Base-by-base conservation (phyloP, 2,888 invertebrate genomes). In the Geotrupes spiniger region DNA sequence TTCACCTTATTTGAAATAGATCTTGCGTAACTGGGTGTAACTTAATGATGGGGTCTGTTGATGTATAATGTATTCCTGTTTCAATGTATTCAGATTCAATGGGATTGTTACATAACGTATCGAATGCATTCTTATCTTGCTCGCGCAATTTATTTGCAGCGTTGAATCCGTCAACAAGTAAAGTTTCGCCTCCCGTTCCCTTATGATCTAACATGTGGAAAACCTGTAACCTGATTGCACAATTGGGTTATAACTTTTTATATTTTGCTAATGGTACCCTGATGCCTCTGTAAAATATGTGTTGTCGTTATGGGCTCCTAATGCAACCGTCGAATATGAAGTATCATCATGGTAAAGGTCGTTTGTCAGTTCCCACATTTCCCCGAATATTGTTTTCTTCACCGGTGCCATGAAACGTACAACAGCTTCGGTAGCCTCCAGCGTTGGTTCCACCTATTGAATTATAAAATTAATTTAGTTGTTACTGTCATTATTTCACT, bases 281-380 rank as follows among this genome's bases (percentile, higher is more conserved):
- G 85, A 81, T 1, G 89, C 81, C 66, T 87, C 84, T 42, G 79
- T 80, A 57, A 87, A 87, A 63, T 90, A 92, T 0, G 88, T 89
- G 44, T 82, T 86, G 63, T 91, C 91, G 2, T 83, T 89, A 63
- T 92, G 91, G 0, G 83, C 77, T 2, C 83, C 84, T 1, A 92
- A 72, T 10, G 78, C 78, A 2, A 81, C 71, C 42, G 78, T 82
- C 0, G 84, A 82, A 62, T 89, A 91, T 0, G 90, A 87, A 0
- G 86, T 85, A 61, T 91, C 91, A 0, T 80, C 80, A 57, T 83
- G 82, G 2, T 78, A 77, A 8, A 75, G 68, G 17, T 75, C 69
- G 11, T 80, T 77, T 2, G 78, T 78, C 59, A 88, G 81, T 28
- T 77, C 75, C 83, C 85, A 89, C 79, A 87, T 83, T 27, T 82